Percentiles rank a stretch among this genome's conserved stretches.
Evolutionary conservation across 2,797 vertebrate species (phyloP).

Genomic region (Gallinago solitaria): DNA sequence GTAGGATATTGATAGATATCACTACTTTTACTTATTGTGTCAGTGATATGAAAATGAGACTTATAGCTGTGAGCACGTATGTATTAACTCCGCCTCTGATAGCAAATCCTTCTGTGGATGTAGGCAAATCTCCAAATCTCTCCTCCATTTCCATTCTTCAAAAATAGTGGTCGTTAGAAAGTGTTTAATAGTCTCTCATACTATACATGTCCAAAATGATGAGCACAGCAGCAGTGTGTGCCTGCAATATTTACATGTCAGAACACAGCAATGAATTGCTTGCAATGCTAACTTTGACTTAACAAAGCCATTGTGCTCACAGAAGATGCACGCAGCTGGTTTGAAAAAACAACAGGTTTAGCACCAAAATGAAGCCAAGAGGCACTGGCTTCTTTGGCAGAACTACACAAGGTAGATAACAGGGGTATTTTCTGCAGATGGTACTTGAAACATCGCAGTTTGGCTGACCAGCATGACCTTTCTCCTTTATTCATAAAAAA

Average conservation of each 20-base stretch:
- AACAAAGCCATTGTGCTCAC: neutral
- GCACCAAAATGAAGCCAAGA: neutral
- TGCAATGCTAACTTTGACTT: neutral
- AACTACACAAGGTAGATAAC: neutral
- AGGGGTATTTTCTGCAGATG: neutral
- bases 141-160: neutral
- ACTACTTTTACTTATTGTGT: neutral
- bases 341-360: neutral
- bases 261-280: neutral
- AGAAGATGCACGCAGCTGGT: neutral
- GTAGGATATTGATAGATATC: neutral
- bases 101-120: neutral
- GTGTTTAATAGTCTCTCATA: neutral
- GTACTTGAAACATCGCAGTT: neutral
- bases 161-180: neutral
- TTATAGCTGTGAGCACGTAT: neutral
- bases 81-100: neutral
- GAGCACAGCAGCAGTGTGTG: neutral
- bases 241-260: neutral
- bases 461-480: neutral
- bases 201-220: neutral
- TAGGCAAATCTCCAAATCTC: slow-evolving; percentile 5
- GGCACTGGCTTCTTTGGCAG: neutral
- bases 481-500: neutral
- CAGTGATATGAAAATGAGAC: neutral